Evolutionary conservation across 35 echinoderm and acorn worm genomes (phyloP), one percentile per base, ranked within the genome.

Genomic region (Amphiura filiformis): DNA sequence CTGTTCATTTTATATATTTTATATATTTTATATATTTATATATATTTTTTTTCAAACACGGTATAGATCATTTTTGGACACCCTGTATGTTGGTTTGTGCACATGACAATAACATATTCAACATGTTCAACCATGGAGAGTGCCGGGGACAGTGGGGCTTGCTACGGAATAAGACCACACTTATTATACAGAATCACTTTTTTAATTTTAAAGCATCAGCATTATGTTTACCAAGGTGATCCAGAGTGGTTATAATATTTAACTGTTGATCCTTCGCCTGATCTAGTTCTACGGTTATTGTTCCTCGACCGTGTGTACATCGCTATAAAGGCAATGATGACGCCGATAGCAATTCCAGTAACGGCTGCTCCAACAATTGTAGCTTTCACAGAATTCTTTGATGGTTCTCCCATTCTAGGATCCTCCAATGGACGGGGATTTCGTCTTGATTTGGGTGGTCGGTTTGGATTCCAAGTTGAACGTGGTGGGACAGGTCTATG

Each of bases 171-270:
- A n/a, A n/a, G n/a, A n/a, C n/a, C n/a, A n/a, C n/a, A n/a, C n/a
- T n/a, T n/a, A n/a, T n/a, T n/a, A n/a, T n/a, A n/a, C n/a, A n/a
- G n/a, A n/a, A n/a, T n/a, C n/a, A n/a, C n/a, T n/a, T n/a, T n/a
- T n/a, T n/a, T n/a, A n/a, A n/a, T n/a, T n/a, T n/a, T n/a, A n/a
- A n/a, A n/a, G n/a, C n/a, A n/a, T n/a, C n/a, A n/a, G n/a, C n/a
- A n/a, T n/a, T n/a, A n/a, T n/a, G 41, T 47, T 70, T 30, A 70
- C 61, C 61, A 70, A 4, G 61, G 61, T 70, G 61, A 70, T 70
- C 61, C 61, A 70, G 61, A 70, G 26, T 70, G 61, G 26, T 70
- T 70, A 30, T 70, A 70, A 70, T 70, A 70, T 70, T 70, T 70
- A 3, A 70, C 61, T n/a, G 61, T 70, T 3, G 61, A 70, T 15